Base-by-base conservation (phyloP, 2,113 vertebrate species). In the Herpetotheres cachinnans region DNA sequence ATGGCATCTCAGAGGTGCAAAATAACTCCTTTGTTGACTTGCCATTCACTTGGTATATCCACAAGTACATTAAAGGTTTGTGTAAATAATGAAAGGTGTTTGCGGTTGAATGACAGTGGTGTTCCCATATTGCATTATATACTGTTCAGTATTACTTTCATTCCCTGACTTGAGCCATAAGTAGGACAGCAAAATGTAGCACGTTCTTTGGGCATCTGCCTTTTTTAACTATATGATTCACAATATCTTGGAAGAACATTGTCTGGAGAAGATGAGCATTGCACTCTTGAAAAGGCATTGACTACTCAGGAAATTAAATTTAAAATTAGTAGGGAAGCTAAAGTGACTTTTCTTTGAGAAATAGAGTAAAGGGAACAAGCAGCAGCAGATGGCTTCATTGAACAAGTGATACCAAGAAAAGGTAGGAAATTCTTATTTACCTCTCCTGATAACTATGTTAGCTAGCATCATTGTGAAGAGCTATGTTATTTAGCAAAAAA, bases 241-340 rank as follows among this genome's bases (percentile, higher is more conserved):
- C 46, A 63, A 10, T 89, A 76, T 14, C 56, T 67, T 79, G 58
- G 54, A 94, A 91, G 90, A 93, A 62, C 36, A 77, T 72, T 70
- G 62, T 10, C 46, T 94, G 78, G 24, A 56, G 44, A 94, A 90
- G 86, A 89, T 54, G 29, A 81, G 54, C 21, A 56, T 55, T 72
- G 26, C 62, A 61, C 63, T 81, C 87, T 95, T 80, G 79, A 87
- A 95, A 91, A 94, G 27, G 42, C 71, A 66, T 67, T 93, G 81
- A 77, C n/a, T 82, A 54, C 40, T 93, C 78, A 81, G 88, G 82
- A 98, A 95, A 90, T 95, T 55, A 91, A 95, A 87, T 91, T 88
- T 85, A 71, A 89, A 97, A 90, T 96, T 72, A 86, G 27, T 34
- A 79, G 72, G 38, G 58, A 93, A 69, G 71, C 44, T 65, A 58